Evolutionary conservation across 2,888 invertebrate genomes (phyloP).

Genomic region (Cantharis rufa): DNA sequence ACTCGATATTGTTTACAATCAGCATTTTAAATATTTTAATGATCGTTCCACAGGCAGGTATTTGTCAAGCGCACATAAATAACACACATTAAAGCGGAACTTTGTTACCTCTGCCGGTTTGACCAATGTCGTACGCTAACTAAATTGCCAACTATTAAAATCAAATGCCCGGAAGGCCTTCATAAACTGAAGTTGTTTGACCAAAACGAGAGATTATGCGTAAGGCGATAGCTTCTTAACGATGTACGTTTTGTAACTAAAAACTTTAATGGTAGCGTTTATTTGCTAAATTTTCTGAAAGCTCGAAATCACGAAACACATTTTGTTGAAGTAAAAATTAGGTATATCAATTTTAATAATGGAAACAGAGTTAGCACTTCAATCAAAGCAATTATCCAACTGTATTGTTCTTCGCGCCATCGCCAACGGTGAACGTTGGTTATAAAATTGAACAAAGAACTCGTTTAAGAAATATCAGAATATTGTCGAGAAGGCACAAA

Average conservation of each 20-base stretch:
- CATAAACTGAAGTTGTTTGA: constrained; percentile 16
- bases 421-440: constrained; percentile 19
- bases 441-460: constrained; percentile 25
- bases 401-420: constrained; percentile 19
- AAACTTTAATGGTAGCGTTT: constrained; percentile 2
- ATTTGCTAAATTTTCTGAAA: neutral
- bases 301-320: neutral
- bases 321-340: neutral
- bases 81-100: neutral
- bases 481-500: constrained; percentile 22
- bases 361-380: constrained; percentile 24
- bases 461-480: constrained; percentile 22
- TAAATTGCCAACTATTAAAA: constrained; percentile 12
- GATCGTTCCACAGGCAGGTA: neutral
- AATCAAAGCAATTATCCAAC: constrained; percentile 20
- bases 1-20: constrained; percentile 4
- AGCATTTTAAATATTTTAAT: neutral
- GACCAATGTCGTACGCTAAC: constrained; percentile 6
- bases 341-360: constrained; percentile 8
- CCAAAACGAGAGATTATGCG: constrained; percentile 21
- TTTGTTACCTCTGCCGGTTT: constrained; percentile 9
- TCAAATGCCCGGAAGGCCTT: constrained; percentile 6
- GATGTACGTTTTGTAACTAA: constrained; percentile 5
- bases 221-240: constrained; percentile 18
- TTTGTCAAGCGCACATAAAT: neutral